Percentiles rank a stretch among this genome's conserved stretches.
These are phyloP conservation scores for Andrena flavipes DNA, from an alignment of 2,888 invertebrate species.

Conservation along the genomic window DNA sequence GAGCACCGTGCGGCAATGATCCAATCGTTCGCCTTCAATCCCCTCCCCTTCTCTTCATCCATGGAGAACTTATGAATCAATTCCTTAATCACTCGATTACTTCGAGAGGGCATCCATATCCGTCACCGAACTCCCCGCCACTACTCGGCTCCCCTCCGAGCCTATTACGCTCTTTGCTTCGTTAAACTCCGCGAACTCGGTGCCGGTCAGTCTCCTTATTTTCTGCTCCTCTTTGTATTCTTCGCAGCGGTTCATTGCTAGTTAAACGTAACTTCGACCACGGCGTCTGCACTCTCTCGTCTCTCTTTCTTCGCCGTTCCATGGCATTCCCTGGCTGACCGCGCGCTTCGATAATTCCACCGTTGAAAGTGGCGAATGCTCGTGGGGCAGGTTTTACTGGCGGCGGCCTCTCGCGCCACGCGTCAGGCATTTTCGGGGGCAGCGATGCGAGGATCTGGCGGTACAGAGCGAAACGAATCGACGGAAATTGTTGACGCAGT, in stretches of 20 bases:
- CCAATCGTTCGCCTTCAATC: conserved; percentile 7
- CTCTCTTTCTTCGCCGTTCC: not conserved
- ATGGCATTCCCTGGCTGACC: not conserved
- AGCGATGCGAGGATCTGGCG: conserved; percentile 2
- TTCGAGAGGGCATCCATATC: not conserved
- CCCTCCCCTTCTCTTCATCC: not conserved
- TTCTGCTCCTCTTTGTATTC: not conserved
- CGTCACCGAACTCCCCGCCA: not conserved
- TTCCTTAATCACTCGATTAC: conserved; percentile 54
- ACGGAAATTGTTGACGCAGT: conserved; percentile 44
- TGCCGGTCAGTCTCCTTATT: not conserved
- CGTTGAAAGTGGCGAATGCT: not conserved
- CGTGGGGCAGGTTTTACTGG: not conserved
- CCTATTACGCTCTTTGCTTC: conserved; percentile 34
- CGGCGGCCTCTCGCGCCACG: too few species aligned
- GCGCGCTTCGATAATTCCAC: not conserved
- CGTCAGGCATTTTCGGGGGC: not conserved
- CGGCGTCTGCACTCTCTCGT: not conserved
- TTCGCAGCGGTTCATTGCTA: not conserved
- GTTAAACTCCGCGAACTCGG: conserved; percentile 42
- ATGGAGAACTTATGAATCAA: conserved; percentile 41
- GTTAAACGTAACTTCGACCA: conserved; percentile 1
- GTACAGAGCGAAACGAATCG: conserved; percentile 9
- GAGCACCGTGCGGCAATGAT: conserved; percentile 9
- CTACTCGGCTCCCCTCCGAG: not conserved